Percentiles rank a stretch among this genome's conserved stretches.
Evolutionary conservation across 2,797 vertebrate genomes (phyloP).

Genomic region (Morelia viridis): DNA sequence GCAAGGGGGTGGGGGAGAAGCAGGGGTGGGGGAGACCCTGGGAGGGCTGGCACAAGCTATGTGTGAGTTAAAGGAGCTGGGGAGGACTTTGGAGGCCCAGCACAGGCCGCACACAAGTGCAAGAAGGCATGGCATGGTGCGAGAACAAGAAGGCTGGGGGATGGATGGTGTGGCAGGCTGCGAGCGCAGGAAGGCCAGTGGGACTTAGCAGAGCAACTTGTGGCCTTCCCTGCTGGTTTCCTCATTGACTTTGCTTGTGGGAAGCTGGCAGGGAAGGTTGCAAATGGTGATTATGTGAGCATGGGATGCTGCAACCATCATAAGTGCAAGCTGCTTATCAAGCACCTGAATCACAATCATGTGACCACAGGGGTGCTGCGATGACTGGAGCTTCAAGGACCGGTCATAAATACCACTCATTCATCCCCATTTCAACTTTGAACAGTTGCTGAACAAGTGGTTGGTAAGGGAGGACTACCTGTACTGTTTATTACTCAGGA

Average conservation of each 20-base stretch:
- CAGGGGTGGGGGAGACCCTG: background rate
- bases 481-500: background rate
- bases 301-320: background rate
- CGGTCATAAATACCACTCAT: background rate
- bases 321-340: background rate
- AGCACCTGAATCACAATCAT: background rate
- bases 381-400: background rate
- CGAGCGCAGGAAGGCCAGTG: background rate
- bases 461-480: background rate
- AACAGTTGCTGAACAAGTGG: background rate
- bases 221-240: no score
- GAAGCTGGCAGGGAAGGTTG: no score
- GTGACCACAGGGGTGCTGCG: background rate
- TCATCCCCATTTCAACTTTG: background rate
- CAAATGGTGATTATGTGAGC: background rate
- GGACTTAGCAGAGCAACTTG: background rate
- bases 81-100: background rate
- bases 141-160: background rate
- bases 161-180: background rate
- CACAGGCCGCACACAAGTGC: background rate
- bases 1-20: background rate
- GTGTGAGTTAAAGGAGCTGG: background rate
- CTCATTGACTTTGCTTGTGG: no score
- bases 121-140: background rate
- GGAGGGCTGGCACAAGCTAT: background rate